Evolutionary conservation across 2,888 invertebrate species (phyloP).

Genomic region (Muschampia plurimacula): DNA sequence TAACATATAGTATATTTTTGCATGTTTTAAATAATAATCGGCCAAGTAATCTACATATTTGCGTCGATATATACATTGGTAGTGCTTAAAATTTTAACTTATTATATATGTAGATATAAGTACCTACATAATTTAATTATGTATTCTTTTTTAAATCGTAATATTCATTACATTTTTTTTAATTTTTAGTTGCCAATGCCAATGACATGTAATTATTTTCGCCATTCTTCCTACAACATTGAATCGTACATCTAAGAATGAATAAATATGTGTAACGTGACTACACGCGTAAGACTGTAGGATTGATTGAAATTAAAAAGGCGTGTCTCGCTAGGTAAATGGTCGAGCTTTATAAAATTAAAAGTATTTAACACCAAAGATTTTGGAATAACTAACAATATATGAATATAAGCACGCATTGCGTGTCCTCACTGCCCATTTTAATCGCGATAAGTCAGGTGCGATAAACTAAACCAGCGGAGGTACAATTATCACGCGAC

Average conservation of each 20-base stretch:
- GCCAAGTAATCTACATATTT: not conserved
- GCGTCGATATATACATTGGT: constrained; percentile 9
- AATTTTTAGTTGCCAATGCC: not conserved
- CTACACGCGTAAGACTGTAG: too few relatives aligned
- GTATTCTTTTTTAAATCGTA: not conserved
- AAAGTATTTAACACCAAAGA: constrained; percentile 7
- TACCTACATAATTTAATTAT: not conserved
- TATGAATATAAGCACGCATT: constrained; percentile 16
- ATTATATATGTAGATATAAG: not conserved
- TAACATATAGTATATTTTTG: constrained; percentile 35
- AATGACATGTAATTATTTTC: constrained; percentile 18
- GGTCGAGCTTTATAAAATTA: not conserved
- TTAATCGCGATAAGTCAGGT: constrained; percentile 21
- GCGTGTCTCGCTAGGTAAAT: too few relatives aligned
- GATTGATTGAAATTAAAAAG: too few relatives aligned
- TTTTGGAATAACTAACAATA: constrained; percentile 10
- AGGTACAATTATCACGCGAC: constrained; percentile 25
- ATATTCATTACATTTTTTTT: not conserved
- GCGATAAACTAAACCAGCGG: constrained; percentile 24
- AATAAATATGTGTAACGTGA: too few relatives aligned
- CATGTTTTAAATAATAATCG: constrained; percentile 23
- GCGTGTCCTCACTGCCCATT: constrained; percentile 26
- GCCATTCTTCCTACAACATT: not conserved
- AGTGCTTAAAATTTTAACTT: constrained; percentile 6
- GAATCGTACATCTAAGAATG: not conserved